A percentile compares a stretch with the other conserved stretches of the same genome.
phyloP scores from a whole-genome alignment of 1,140 invertebrate species.

The Rhagoletis zephyria region DNA sequence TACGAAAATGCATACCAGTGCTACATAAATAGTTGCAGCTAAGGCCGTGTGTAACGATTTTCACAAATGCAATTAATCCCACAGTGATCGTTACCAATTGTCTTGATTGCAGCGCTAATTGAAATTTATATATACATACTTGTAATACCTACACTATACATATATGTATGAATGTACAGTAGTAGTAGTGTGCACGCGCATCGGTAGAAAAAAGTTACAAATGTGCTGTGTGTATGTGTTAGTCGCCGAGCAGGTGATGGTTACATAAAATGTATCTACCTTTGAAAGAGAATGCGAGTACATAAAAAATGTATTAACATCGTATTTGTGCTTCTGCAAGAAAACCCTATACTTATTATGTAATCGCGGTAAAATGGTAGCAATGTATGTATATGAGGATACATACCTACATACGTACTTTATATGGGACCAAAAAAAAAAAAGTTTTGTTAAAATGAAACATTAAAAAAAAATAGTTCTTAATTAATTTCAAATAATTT shows the following conservation, averaged over 20 bases:
- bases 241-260: neutral
- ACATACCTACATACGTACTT: too few relatives aligned
- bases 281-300: neutral
- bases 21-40: neutral
- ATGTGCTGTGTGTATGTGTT: neutral
- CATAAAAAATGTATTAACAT: conserved; percentile 1
- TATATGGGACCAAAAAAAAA: too few relatives aligned
- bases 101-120: conserved; percentile 22
- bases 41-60: neutral
- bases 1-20: too few relatives aligned
- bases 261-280: conserved; percentile 37
- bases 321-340: neutral
- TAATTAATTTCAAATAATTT: neutral
- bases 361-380: neutral
- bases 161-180: neutral
- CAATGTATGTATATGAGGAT: neutral
- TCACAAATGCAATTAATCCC: conserved; percentile 37
- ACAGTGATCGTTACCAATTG: conserved; percentile 18
- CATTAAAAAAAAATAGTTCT: neutral
- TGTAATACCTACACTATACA: neutral
- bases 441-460: neutral
- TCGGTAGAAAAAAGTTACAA: neutral
- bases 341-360: neutral
- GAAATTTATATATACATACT: conserved; percentile 17
- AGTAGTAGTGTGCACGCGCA: neutral